Evolutionary conservation across 1,140 invertebrate genomes (phyloP).

Genomic region (Bombus sibiricus): DNA sequence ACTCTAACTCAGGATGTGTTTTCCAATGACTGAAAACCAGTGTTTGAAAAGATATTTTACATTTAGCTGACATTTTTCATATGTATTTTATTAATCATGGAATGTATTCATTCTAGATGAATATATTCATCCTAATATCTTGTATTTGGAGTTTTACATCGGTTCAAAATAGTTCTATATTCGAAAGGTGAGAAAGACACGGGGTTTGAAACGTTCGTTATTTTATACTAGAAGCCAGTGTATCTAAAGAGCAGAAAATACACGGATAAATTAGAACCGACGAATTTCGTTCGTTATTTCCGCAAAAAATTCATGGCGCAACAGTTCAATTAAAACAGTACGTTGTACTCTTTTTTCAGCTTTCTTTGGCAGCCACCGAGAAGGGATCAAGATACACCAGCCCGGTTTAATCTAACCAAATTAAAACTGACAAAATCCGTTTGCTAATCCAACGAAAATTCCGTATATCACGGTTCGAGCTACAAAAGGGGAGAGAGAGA

Average conservation of each 20-base stretch:
- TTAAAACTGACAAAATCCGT: constrained; percentile 25
- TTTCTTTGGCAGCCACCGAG: neutral
- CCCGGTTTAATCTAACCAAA: constrained; percentile 5
- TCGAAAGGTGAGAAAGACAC: neutral
- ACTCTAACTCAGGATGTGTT: no score
- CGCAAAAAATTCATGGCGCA: neutral
- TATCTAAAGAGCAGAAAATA: neutral
- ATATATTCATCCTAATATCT: neutral
- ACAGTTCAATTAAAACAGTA: constrained; percentile 28
- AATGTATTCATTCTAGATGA: no score
- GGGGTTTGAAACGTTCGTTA: neutral
- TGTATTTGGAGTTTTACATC: neutral
- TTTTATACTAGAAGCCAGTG: neutral
- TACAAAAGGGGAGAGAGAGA: neutral
- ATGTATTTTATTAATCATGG: no score
- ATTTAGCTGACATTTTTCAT: no score
- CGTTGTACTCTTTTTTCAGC: neutral
- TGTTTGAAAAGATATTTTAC: no score
- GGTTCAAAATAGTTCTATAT: neutral
- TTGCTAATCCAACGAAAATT: constrained; percentile 18
- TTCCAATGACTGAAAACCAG: no score
- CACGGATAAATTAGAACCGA: neutral
- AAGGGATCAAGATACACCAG: constrained; percentile 3
- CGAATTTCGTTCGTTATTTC: neutral
- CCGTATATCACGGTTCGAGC: neutral